Evolutionary conservation across 53 echinoderm and acorn worm species (phyloP), one percentile per base, ranked within the genome.

Genomic region (Echinarachnius parma): DNA sequence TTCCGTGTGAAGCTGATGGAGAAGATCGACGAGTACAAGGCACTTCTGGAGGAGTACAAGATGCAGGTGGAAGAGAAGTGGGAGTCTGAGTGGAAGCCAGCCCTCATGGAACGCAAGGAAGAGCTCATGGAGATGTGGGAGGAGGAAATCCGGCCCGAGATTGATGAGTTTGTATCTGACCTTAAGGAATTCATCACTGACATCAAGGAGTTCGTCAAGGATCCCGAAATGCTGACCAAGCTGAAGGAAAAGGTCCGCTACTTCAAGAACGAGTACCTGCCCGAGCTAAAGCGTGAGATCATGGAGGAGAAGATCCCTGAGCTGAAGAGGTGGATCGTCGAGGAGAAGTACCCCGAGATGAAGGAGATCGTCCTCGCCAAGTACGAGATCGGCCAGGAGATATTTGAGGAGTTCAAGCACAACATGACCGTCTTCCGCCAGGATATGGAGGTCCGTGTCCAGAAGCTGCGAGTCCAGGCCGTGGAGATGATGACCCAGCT

Each of bases 271-370:
- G 63, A 62, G 49, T 34, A 33, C 34, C 24, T 68, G 52, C 68
- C 68, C 48, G 68, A 68, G 23, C 10, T 25, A 21, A 64, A 64
- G 64, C 23, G 34, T 13, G 23, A 24, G 4, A 21, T 61, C 37
- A 8, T 64, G 23, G 29, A 46, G 28, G 75, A 82, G 59, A 57
- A 79, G 29, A 75, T 66, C 75, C 79, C 85, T 1, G 71, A 37
- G 33, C 46, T 80, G 47, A 80, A 28, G 67, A 67, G 48, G n/a
- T 21, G 25, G 15, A 78, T 21, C 11, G 47, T 84, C 2, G 84
- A 83, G 21, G 60, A 62, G 31, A 59, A 84, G 57, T 84, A 84
- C 31, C 79, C 84, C 2, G 62, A 79, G 48, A 35, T 78, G 30
- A 61, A 54, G 20, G 42, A 35, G 46, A 56, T 55, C 52, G 60